phyloP scores from a whole-genome alignment of 2,113 vertebrate genomes.

The Craseonycteris thonglongyai region DNA sequence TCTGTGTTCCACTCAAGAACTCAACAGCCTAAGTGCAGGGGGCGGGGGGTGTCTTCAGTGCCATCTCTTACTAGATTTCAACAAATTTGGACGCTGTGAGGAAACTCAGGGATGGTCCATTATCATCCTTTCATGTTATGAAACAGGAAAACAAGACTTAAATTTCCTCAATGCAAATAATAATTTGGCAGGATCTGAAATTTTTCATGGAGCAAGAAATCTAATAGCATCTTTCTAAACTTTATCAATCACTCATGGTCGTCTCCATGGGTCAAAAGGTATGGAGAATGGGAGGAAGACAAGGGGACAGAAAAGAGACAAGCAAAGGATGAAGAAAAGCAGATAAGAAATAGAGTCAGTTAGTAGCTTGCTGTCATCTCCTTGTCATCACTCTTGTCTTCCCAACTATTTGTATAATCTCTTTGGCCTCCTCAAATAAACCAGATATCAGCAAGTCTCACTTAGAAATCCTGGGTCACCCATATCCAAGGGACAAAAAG shows the following conservation, averaged over 20 bases:
- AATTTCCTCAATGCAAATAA: not conserved
- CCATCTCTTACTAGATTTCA: not conserved
- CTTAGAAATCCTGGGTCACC: not conserved
- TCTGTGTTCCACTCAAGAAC: not conserved
- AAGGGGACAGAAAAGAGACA: not conserved
- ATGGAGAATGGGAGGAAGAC: not conserved
- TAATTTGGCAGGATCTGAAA: constrained; percentile 23
- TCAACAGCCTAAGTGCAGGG: not conserved
- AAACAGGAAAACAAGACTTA: constrained; percentile 17
- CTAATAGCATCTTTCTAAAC: not conserved
- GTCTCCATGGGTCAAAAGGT: not conserved
- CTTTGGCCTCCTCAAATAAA: not conserved
- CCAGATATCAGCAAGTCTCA: not conserved
- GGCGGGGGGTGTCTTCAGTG: not conserved
- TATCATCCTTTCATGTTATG: not conserved
- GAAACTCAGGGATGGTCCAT: not conserved
- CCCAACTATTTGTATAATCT: not conserved
- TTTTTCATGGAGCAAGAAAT: not conserved
- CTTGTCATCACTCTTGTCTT: not conserved
- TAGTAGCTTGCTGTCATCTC: not conserved
- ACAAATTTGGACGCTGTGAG: not conserved
- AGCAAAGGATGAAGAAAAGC: not conserved
- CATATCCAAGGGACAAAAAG: not conserved
- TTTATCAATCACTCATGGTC: not conserved
- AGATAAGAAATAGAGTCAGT: not conserved